phyloP scores from a whole-genome alignment of 1,140 invertebrate species.

The Bombyx mori region ASM3026992v2 NC_085126.1:8318001-8318500 shows the following conservation, averaged over 20 bases:
- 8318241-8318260: conserved; percentile 4
- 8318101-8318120: conserved; percentile 9
- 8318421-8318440: not conserved
- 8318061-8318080: no score
- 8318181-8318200: conserved; percentile 5
- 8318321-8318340: conserved; percentile 10
- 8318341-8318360: conserved; percentile 7
- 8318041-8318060: not conserved
- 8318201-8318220: conserved; percentile 9
- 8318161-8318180: conserved; percentile 5
- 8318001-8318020: no score
- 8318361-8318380: conserved; percentile 9
- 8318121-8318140: conserved; percentile 8
- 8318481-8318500: conserved; percentile 4
- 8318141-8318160: conserved; percentile 5
- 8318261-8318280: conserved; percentile 8
- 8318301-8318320: conserved; percentile 4
- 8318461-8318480: conserved; percentile 3
- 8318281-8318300: conserved; percentile 11
- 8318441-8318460: not conserved
- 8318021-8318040: no score
- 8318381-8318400: conserved; percentile 9
- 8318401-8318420: conserved; percentile 2
- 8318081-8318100: conserved; percentile 9
- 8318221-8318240: conserved; percentile 6